phyloP scores from a whole-genome alignment of 2,113 vertebrate genomes.

The Urocitellus parryii region DNA sequence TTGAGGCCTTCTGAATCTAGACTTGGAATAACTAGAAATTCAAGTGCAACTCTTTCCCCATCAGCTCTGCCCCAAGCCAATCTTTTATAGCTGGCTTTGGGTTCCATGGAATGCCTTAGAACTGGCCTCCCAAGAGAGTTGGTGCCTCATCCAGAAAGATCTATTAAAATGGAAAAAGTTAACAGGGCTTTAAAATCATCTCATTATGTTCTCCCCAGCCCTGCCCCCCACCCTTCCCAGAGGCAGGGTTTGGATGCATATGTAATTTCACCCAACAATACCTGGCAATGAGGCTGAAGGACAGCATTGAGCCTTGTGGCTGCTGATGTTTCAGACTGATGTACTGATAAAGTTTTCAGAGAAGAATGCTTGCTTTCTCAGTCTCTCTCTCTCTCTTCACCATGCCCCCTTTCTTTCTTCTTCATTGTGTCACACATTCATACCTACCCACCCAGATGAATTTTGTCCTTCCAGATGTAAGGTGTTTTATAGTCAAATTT shows the following conservation, averaged over 20 bases:
- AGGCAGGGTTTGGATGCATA: neutral
- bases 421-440: neutral
- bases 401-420: too few species aligned
- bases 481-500: neutral
- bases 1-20: slow-evolving; percentile 32
- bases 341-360: neutral
- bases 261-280: slow-evolving; percentile 32
- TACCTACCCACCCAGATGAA: neutral
- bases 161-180: slow-evolving; percentile 78
- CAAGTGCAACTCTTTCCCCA: slow-evolving; percentile 41
- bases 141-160: slow-evolving; percentile 72
- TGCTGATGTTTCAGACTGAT: neutral
- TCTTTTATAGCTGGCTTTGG: slow-evolving; percentile 66
- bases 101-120: slow-evolving; percentile 70
- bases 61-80: slow-evolving; percentile 41
- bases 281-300: slow-evolving; percentile 15
- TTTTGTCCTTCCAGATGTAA: slow-evolving; percentile 31
- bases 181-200: slow-evolving; percentile 69
- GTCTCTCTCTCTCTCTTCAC: neutral
- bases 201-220: slow-evolving; percentile 48
- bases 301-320: neutral
- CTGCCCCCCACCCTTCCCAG: neutral
- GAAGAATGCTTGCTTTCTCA: neutral
- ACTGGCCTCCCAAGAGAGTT: slow-evolving; percentile 67
- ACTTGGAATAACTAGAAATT: slow-evolving; percentile 50